These are phyloP conservation scores for Sebastes trivittatus DNA, from an alignment of 2,797 vertebrate genomes.

Conservation along the genomic window DNA sequence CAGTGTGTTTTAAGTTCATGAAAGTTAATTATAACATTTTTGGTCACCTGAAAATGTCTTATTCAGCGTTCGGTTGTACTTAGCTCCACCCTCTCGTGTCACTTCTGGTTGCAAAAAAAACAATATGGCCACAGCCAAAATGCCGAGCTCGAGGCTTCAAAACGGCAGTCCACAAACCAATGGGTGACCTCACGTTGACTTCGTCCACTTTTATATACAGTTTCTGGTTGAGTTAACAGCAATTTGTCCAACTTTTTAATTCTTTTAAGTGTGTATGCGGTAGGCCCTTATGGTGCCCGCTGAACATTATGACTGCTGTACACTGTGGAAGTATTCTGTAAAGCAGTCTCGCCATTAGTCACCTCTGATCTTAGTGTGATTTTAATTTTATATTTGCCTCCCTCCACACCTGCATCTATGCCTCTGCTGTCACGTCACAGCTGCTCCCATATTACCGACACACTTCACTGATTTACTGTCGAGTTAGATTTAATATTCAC, in stretches of 20 bases:
- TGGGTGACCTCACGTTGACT: too few species aligned
- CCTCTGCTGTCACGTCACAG: slow-evolving; percentile 20
- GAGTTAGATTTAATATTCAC: slow-evolving; percentile 39
- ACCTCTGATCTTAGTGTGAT: background rate
- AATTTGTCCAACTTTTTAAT: background rate
- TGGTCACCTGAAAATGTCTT: too few species aligned
- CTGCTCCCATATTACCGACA: slow-evolving; percentile 40
- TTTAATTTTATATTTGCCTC: background rate
- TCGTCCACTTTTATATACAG: background rate
- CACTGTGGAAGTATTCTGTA: background rate
- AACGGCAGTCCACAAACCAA: too few species aligned
- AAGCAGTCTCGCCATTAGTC: background rate
- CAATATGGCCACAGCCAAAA: too few species aligned
- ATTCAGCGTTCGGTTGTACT: too few species aligned
- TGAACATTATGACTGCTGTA: background rate
- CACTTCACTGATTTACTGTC: slow-evolving; percentile 36
- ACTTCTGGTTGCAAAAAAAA: too few species aligned
- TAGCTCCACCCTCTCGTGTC: too few species aligned
- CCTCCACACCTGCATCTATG: slow-evolving; percentile 1
- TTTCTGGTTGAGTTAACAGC: background rate
- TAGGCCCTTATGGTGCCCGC: background rate
- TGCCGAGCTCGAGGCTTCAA: too few species aligned
- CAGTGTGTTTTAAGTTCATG: too few species aligned
- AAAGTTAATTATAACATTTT: too few species aligned
- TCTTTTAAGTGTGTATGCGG: too few species aligned